Conservation (phyloP, 2,888 invertebrate species). For the Timandra comae region DNA sequence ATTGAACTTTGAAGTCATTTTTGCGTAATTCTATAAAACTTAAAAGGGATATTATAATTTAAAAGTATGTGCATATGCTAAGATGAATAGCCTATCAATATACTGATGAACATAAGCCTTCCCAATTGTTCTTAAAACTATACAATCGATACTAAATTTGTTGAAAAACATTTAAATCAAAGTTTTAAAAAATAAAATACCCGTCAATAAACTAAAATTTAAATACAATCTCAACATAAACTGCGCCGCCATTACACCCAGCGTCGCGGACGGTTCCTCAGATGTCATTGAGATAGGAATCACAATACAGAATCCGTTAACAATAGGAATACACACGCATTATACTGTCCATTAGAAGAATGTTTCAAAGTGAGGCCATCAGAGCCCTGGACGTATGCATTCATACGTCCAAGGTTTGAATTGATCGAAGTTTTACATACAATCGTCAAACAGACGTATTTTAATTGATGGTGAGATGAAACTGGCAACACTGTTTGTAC, state of each 20-base stretch:
- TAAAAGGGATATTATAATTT: no score
- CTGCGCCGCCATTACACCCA: constrained; percentile 22
- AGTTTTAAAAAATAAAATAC: no score
- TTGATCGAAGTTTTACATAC: constrained; percentile 18
- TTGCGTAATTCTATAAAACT: no score
- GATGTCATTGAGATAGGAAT: constrained; percentile 68
- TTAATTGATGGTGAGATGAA: constrained; percentile 30
- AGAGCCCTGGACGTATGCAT: constrained; percentile 63
- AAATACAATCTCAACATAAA: constrained; percentile 1
- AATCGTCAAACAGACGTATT: constrained; percentile 13
- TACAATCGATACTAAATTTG: no score
- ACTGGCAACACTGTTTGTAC: constrained; percentile 32
- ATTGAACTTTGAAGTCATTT: no score
- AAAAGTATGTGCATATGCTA: no score
- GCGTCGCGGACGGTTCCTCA: constrained; percentile 44
- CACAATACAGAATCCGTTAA: constrained; percentile 27
- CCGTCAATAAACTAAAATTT: constrained; percentile 10
- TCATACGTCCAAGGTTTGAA: no score
- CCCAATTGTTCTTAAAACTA: no score
- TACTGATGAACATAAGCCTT: no score
- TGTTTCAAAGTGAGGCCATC: constrained; percentile 57
- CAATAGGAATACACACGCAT: constrained; percentile 54
- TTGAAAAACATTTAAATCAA: no score
- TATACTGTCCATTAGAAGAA: constrained; percentile 65
- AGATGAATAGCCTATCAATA: no score